Percentiles rank a stretch among this genome's conserved stretches.
phyloP scores from a whole-genome alignment of 2,113 vertebrate genomes.

The Xenopus borealis region DNA sequence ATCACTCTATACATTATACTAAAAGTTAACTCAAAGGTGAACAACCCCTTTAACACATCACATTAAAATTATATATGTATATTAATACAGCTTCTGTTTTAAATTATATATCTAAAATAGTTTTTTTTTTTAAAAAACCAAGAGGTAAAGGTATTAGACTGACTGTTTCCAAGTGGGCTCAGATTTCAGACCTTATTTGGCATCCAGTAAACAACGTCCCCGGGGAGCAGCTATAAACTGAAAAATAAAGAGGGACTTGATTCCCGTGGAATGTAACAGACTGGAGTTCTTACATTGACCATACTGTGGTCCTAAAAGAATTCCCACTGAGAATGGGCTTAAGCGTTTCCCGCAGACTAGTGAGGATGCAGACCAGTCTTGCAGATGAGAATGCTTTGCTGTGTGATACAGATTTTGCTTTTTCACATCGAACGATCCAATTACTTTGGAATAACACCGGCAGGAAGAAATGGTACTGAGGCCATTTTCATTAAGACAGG shows the following conservation, averaged over 20 bases:
- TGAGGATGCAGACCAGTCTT: neutral
- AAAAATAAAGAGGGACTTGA: constrained; percentile 25
- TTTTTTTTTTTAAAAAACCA: too few species aligned
- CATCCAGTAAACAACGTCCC: neutral
- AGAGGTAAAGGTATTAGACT: neutral
- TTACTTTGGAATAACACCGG: constrained; percentile 7
- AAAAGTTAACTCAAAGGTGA: neutral
- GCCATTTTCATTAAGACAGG: constrained; percentile 10
- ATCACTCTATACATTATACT: too few species aligned
- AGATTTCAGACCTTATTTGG: neutral
- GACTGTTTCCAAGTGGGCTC: neutral
- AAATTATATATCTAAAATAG: too few species aligned
- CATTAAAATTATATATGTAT: too few species aligned
- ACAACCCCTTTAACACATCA: too few species aligned
- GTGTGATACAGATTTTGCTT: constrained; percentile 6
- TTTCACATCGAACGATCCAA: constrained; percentile 10
- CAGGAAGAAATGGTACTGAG: constrained; percentile 2
- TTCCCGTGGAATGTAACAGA: constrained; percentile 2
- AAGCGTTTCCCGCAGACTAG: constrained; percentile 7
- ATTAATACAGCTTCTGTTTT: too few species aligned
- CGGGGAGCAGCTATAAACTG: neutral
- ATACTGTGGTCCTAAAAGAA: constrained; percentile 10
- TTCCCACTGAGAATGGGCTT: constrained; percentile 19
- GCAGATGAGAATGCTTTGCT: constrained; percentile 1
- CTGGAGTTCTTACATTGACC: neutral